These are phyloP conservation scores for Embidobia sp. DNA, from an alignment of 2,888 invertebrate genomes.

Conservation along the genomic window DNA sequence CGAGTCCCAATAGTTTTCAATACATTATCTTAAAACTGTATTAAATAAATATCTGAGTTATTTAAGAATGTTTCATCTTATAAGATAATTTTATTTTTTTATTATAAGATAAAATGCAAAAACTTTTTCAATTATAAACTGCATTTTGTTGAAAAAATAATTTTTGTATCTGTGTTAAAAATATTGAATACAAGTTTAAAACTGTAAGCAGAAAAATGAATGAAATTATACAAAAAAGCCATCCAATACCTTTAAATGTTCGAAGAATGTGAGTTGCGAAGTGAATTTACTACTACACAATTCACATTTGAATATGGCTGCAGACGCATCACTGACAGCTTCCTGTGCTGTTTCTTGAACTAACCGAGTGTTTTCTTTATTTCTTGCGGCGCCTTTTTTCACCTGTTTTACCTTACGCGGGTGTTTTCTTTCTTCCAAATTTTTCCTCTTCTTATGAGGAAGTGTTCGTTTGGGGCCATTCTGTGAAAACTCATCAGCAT, in stretches of 20 bases:
- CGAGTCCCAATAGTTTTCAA: too few species aligned
- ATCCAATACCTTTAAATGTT: slow-evolving; percentile 88
- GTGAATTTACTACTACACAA: slow-evolving; percentile 89
- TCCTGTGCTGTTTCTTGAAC: slow-evolving; percentile 66
- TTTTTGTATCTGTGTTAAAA: too few species aligned
- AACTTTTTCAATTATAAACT: too few species aligned
- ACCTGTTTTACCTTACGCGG: slow-evolving; percentile 86
- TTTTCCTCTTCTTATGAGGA: slow-evolving; percentile 90
- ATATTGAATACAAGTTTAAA: too few species aligned
- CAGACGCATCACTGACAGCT: slow-evolving; percentile 77
- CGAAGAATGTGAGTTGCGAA: slow-evolving; percentile 92
- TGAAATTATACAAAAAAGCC: background rate
- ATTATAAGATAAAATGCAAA: too few species aligned
- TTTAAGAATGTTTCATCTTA: too few species aligned
- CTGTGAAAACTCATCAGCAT: slow-evolving; percentile 80
- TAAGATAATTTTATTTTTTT: too few species aligned
- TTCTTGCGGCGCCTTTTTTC: slow-evolving; percentile 70
- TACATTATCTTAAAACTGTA: too few species aligned
- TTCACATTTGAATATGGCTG: slow-evolving; percentile 87
- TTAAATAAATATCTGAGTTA: too few species aligned
- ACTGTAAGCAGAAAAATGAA: too few species aligned
- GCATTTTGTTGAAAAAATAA: too few species aligned
- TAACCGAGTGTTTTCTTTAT: slow-evolving; percentile 71
- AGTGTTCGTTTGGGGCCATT: slow-evolving; percentile 85
- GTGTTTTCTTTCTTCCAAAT: slow-evolving; percentile 80